Conservation (phyloP, 2,888 invertebrate genomes). For the Notodromas monacha region DNA sequence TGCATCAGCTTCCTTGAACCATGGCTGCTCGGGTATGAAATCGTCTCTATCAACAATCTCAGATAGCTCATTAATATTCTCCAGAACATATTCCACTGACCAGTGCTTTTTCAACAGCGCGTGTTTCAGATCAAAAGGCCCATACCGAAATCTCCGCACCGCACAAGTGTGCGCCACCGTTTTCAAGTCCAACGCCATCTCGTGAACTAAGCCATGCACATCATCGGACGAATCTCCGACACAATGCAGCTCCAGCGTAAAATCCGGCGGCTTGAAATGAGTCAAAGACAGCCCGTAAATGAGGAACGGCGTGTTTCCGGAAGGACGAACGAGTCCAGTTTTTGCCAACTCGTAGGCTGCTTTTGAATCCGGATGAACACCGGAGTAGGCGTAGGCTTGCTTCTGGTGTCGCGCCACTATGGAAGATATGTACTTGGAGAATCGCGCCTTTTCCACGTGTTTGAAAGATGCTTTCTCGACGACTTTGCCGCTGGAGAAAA, state of each 20-base stretch:
- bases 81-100: constrained; percentile 30
- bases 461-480: constrained; percentile 31
- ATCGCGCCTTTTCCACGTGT: constrained; percentile 30
- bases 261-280: constrained; percentile 43
- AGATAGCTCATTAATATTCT: constrained; percentile 27
- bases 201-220: constrained; percentile 40
- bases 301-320: constrained; percentile 30
- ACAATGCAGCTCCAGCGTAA: constrained; percentile 54
- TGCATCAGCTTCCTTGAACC: too few relatives aligned
- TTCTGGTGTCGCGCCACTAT: constrained; percentile 57
- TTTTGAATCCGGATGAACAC: constrained; percentile 51
- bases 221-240: constrained; percentile 51
- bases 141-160: constrained; percentile 46
- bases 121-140: constrained; percentile 37
- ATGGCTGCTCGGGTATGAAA: too few relatives aligned
- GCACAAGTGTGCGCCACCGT: constrained; percentile 44
- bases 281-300: constrained; percentile 57
- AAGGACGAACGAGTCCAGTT: constrained; percentile 44
- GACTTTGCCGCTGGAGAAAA: constrained; percentile 33
- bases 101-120: constrained; percentile 53
- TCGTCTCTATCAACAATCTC: too few relatives aligned
- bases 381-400: constrained; percentile 25
- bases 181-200: constrained; percentile 42
- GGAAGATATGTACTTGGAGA: constrained; percentile 38
- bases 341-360: constrained; percentile 59